A percentile compares a stretch with the other conserved stretches of the same genome.
These are phyloP conservation scores for Astur gentilis DNA, from an alignment of 2,113 vertebrate species.

Conservation along the genomic window DNA sequence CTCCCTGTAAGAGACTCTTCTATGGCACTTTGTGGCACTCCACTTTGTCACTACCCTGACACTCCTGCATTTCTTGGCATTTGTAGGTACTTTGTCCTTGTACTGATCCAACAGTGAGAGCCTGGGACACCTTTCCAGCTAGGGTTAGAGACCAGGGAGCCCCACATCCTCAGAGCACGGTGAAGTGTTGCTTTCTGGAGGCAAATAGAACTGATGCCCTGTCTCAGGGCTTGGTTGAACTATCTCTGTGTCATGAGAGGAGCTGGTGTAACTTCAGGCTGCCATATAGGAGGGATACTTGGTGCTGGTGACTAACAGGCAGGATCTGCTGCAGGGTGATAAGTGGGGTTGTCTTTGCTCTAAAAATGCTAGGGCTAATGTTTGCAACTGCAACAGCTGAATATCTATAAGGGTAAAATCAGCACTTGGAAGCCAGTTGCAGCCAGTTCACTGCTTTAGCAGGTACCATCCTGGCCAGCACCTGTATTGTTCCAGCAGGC, in stretches of 20 bases:
- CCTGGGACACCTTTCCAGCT: not conserved
- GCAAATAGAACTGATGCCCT: not conserved
- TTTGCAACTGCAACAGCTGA: not conserved
- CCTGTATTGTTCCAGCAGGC: slow-evolving; percentile 38
- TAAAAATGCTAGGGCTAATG: not conserved
- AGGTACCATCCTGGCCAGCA: slow-evolving; percentile 53
- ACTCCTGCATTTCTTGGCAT: not conserved
- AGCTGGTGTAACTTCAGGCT: not conserved
- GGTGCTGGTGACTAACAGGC: not conserved
- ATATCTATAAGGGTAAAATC: not conserved
- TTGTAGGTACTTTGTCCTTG: not conserved
- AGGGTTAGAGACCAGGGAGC: not conserved
- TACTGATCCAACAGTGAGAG: not conserved
- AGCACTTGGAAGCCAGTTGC: slow-evolving; percentile 4
- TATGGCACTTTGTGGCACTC: not conserved
- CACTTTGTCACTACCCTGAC: not conserved
- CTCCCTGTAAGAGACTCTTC: not conserved
- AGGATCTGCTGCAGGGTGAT: not conserved
- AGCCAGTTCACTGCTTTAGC: slow-evolving; percentile 33
- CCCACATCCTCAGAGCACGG: not conserved
- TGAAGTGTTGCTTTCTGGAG: not conserved
- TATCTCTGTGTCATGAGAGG: not conserved
- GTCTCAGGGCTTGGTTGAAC: not conserved
- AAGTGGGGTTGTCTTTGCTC: not conserved
- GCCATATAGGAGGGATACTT: not conserved